Conservation (phyloP, 2,797 vertebrate species). For the Micropoecilia bifurca region DNA sequence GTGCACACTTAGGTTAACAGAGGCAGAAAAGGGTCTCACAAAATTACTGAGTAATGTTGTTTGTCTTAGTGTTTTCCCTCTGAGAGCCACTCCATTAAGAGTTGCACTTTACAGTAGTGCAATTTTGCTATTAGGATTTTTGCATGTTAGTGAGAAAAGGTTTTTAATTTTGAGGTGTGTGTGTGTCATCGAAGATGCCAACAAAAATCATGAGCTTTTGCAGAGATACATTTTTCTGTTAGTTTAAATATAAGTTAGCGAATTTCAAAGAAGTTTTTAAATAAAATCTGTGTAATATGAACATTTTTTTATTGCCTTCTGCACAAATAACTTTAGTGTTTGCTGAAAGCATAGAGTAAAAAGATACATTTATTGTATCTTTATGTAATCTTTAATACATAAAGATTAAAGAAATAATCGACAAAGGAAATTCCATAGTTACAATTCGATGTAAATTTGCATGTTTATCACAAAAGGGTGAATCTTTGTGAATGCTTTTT, state of each 20-base stretch:
- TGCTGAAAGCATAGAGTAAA: too few relatives aligned
- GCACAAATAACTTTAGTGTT: neutral
- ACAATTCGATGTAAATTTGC: neutral
- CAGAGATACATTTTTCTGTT: neutral
- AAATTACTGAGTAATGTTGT: constrained; percentile 21
- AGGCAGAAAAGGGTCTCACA: constrained; percentile 1
- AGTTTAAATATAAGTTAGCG: neutral
- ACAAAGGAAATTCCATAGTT: neutral
- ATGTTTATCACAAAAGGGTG: neutral
- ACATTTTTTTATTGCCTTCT: neutral
- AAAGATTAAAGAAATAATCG: neutral
- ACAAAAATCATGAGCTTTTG: constrained; percentile 41
- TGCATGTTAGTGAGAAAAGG: constrained; percentile 23
- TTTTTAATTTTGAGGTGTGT: constrained; percentile 66
- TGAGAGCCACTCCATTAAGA: constrained; percentile 7
- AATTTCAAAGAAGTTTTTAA: neutral
- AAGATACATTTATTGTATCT: too few relatives aligned
- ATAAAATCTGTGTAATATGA: neutral
- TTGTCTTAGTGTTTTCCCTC: constrained; percentile 31
- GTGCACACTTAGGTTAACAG: constrained; percentile 7
- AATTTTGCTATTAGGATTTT: constrained; percentile 14
- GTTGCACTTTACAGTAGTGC: constrained; percentile 14
- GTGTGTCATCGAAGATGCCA: constrained; percentile 79
- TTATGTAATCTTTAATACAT: too few relatives aligned
- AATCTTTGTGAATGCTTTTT: neutral